Percentiles rank a stretch among this genome's conserved stretches.
Conservation (phyloP, 2,888 invertebrate genomes). For the Coenonympha arcania region DNA sequence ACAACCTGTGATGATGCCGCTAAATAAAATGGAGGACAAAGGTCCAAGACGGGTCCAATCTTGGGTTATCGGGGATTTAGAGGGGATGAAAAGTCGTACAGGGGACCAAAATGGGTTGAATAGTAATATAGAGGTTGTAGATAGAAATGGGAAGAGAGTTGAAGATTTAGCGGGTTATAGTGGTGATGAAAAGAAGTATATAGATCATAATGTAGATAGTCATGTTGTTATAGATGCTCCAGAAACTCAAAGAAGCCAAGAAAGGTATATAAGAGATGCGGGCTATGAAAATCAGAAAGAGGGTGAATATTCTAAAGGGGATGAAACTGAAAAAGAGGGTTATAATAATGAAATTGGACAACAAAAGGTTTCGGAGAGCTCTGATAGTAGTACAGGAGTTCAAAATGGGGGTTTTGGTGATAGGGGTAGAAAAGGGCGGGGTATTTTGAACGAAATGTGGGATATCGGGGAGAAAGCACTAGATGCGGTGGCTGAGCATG, state of each 20-base stretch:
- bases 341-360: background rate
- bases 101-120: background rate
- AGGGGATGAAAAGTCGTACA: background rate
- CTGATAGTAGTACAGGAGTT: background rate
- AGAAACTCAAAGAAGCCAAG: no score
- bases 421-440: constrained; percentile 35
- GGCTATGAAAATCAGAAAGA: no score
- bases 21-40: constrained; percentile 49
- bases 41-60: constrained; percentile 52
- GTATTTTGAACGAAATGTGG: constrained; percentile 49
- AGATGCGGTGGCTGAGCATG: constrained; percentile 56
- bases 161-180: background rate
- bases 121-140: background rate
- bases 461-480: constrained; percentile 49
- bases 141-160: background rate
- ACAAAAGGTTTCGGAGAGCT: background rate
- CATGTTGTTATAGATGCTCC: no score
- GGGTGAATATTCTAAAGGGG: no score
- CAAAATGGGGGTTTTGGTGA: background rate
- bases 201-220: background rate
- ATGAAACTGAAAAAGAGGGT: no score
- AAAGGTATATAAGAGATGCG: no score
- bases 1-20: constrained; percentile 48
- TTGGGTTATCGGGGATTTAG: constrained; percentile 49
- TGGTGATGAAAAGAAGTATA: background rate